These are phyloP conservation scores for Cliona cf. orientalis DNA, from an alignment of 37 sponge, comb jelly and placozoan species.

Conservation along the genomic window DNA sequence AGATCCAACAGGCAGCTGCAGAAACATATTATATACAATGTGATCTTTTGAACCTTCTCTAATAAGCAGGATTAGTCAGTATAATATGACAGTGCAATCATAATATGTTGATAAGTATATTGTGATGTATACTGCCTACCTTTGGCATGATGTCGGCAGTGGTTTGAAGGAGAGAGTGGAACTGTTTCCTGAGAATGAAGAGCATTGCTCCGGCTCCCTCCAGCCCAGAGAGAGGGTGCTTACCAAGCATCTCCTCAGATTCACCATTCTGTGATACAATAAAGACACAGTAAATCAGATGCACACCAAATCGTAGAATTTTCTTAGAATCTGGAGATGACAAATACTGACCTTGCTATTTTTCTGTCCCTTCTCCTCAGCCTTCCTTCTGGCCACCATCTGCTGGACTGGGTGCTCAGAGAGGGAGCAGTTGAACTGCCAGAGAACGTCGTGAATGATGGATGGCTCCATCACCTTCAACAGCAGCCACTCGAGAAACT, in stretches of 20 bases:
- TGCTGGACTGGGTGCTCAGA: conserved; percentile 65
- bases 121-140: conserved; percentile 13
- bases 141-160: conserved; percentile 73
- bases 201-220: conserved; percentile 76
- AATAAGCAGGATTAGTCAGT: too few relatives aligned
- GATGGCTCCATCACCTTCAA: conserved; percentile 50
- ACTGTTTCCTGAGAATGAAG: conserved; percentile 57
- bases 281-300: neutral
- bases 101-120: conserved; percentile 2
- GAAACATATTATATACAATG: neutral
- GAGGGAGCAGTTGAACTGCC: conserved; percentile 84
- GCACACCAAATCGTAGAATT: neutral
- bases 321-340: neutral
- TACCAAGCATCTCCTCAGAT: conserved; percentile 62
- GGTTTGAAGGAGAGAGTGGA: conserved; percentile 79
- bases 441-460: conserved; percentile 84
- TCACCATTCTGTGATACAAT: conserved; percentile 19
- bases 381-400: conserved; percentile 49
- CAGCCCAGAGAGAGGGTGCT: conserved; percentile 76
- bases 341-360: conserved; percentile 30
- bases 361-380: conserved; percentile 61
- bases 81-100: neutral
- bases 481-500: conserved; percentile 85
- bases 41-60: too few relatives aligned
- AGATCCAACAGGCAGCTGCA: conserved; percentile 83